These are phyloP conservation scores for Cryptotis parvus DNA, from an alignment of 2,113 vertebrate species.

Conservation along the genomic window DNA sequence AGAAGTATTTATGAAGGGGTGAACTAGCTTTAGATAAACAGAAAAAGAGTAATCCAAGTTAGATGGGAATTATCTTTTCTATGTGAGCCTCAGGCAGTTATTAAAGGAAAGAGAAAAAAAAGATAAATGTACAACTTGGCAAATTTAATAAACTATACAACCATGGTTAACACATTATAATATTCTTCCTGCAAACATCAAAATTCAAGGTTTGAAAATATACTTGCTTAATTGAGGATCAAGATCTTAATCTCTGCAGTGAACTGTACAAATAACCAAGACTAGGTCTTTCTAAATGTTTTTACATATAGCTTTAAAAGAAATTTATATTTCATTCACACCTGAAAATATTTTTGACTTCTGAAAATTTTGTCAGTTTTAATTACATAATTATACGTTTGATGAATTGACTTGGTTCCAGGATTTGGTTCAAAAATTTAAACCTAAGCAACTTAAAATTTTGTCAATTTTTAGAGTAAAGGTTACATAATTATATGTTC, in stretches of 20 bases:
- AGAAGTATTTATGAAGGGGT: constrained; percentile 60
- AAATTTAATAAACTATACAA: constrained; percentile 16
- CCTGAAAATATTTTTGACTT: background rate
- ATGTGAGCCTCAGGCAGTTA: background rate
- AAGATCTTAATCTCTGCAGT: background rate
- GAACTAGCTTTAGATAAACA: constrained; percentile 7
- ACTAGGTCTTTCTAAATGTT: constrained; percentile 7
- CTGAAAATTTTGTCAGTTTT: constrained; percentile 21
- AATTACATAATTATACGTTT: constrained; percentile 54
- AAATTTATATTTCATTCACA: constrained; percentile 9
- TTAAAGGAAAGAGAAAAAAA: background rate
- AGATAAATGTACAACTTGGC: background rate
- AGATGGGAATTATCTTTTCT: background rate
- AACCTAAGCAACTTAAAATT: constrained; percentile 50
- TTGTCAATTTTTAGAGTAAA: background rate
- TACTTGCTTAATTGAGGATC: background rate
- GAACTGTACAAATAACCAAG: constrained; percentile 12
- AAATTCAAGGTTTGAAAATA: constrained; percentile 27
- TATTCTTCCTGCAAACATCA: background rate
- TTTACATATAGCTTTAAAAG: background rate
- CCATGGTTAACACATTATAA: background rate
- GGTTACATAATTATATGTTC: constrained; percentile 56
- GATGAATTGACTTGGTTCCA: constrained; percentile 47
- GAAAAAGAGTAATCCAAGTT: constrained; percentile 9
- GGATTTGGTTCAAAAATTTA: constrained; percentile 55